phyloP scores from a whole-genome alignment of 2,797 vertebrate genomes.

The Tachyglossus aculeatus region DNA sequence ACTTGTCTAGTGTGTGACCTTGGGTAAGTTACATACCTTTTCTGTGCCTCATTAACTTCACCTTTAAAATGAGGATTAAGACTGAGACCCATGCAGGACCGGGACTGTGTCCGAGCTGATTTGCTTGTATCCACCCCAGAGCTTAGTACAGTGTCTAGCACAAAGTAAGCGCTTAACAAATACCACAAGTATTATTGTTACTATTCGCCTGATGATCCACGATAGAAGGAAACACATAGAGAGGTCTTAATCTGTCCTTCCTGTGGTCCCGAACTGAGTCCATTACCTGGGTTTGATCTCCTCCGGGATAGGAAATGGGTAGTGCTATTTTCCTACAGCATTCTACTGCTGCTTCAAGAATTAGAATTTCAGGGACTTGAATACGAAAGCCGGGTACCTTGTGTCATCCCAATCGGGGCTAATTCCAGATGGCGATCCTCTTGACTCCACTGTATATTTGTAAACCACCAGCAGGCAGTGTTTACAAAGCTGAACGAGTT shows the following conservation, averaged over 20 bases:
- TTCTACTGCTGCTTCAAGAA: not conserved
- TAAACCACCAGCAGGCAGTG: conserved; percentile 96
- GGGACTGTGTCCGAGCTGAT: no score
- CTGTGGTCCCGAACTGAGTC: not conserved
- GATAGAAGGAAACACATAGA: not conserved
- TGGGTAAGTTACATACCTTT: no score
- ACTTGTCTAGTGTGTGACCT: no score
- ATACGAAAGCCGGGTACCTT: conserved; percentile 79
- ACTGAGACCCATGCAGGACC: no score
- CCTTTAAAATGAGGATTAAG: no score
- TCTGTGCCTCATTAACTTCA: no score
- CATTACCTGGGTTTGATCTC: not conserved
- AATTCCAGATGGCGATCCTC: conserved; percentile 84
- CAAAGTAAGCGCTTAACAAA: no score
- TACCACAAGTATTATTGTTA: no score
- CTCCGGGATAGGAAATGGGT: not conserved
- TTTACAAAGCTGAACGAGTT: conserved; percentile 92
- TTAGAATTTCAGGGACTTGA: not conserved
- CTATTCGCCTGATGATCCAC: not conserved
- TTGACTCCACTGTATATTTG: conserved; percentile 90
- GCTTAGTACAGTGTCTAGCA: no score
- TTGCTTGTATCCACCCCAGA: no score
- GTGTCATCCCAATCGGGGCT: conserved; percentile 91
- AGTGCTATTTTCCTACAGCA: conserved; percentile 6
- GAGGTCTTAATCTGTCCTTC: not conserved